Base-by-base conservation (phyloP, 2,888 invertebrate species). In the Creontiades dilutus region DNA sequence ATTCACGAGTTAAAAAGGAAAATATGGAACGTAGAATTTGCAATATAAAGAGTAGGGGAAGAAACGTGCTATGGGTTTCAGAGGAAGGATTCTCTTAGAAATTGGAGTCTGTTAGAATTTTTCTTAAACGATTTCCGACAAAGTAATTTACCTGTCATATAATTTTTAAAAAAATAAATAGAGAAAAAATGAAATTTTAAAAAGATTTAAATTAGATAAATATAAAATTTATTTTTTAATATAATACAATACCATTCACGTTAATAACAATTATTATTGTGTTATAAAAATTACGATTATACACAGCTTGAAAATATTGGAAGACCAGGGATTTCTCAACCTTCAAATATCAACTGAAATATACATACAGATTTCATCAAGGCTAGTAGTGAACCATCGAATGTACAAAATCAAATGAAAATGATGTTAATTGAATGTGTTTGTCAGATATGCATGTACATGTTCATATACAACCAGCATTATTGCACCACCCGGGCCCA, bases 401-500 rank as follows among this genome's bases (percentile, higher is more conserved):
- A 68, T 68, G 23, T 68, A 68, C 68, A 37, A 47, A 87, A 76
- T 76, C 23, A 75, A 48, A 68, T 19, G 19, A 47, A 37, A n/a
- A 68, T 78, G 11, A 37, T n/a, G 46, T 46, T 46, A 46, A 46
- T 48, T 68, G 61, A 82, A 81, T 52, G 84, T 82, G 5, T 86
- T 81, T 4, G 95, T 95, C 92, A 98, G 94, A 93, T 95, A 97
- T 88, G 95, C 94, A 93, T 97, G 97, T 90, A 96, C 96, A 92
- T 97, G 96, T 93, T 99, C 99, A 92, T 97, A 98, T 13, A 98
- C 97, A 11, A 99, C 95, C 91, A 99, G 94, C 98, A 99, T 98
- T 90, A 99, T 98, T 0, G 98, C 99, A 27, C 98, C 99, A 81
- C 98, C 98, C 0, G 99, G 99, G 37, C 98, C 99, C 90, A 99